These are phyloP conservation scores for Argyrosomus regius DNA, from an alignment of 2,797 vertebrate species.

Conservation along the genomic window DNA sequence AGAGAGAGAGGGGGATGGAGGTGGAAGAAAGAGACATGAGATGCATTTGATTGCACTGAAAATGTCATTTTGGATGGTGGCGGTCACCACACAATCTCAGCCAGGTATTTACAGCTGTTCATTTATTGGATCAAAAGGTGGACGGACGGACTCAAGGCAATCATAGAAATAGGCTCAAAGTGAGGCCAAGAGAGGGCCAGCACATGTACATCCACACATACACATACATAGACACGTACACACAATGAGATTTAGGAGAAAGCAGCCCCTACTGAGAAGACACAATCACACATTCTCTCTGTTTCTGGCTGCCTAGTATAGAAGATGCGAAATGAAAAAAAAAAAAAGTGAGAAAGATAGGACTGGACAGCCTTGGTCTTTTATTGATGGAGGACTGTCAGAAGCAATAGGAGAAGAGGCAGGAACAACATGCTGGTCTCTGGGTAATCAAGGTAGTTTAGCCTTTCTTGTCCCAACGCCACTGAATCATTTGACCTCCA, in stretches of 20 bases:
- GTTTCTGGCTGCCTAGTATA: constrained; percentile 51
- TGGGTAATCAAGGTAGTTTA: constrained; percentile 75
- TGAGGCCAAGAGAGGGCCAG: constrained; percentile 73
- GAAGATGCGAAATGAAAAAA: constrained; percentile 50
- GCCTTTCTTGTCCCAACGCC: constrained; percentile 57
- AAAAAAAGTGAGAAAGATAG: constrained; percentile 39
- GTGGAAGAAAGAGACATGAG: constrained; percentile 36
- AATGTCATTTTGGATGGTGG: constrained; percentile 74
- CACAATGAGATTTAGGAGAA: constrained; percentile 74
- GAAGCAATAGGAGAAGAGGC: constrained; percentile 53
- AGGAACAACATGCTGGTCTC: constrained; percentile 56
- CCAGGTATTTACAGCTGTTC: constrained; percentile 81
- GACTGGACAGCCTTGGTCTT: constrained; percentile 45
- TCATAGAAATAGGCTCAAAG: constrained; percentile 79
- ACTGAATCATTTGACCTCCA: constrained; percentile 78
- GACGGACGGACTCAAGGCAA: constrained; percentile 71
- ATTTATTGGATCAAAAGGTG: constrained; percentile 84
- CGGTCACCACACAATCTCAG: constrained; percentile 74
- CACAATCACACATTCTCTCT: constrained; percentile 68
- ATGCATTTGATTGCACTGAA: constrained; percentile 71
- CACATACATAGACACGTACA: constrained; percentile 50
- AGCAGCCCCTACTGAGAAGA: constrained; percentile 68
- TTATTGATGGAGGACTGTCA: constrained; percentile 70
- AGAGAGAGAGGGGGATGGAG: constrained; percentile 12
- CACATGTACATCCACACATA: constrained; percentile 56